Percentiles rank a stretch among this genome's conserved stretches.
Conservation (phyloP, 2,797 vertebrate genomes). For the Chromobotia macracanthus region DNA sequence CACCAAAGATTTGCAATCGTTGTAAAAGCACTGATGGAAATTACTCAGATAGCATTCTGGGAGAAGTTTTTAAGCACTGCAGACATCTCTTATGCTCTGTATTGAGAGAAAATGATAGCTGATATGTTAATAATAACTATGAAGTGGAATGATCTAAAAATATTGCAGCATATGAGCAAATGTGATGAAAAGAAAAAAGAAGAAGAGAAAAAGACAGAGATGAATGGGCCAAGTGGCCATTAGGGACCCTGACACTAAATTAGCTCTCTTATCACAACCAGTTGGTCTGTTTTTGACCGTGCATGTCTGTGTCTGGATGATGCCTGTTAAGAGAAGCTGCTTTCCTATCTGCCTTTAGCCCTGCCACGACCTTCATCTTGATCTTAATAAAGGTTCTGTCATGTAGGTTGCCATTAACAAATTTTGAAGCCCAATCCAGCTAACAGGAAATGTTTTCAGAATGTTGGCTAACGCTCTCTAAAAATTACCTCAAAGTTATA, state of each 20-base stretch:
- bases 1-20: conserved; percentile 3
- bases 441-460: no score
- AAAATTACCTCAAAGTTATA: no score
- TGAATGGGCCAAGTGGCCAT: conserved; percentile 45
- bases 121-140: conserved; percentile 11
- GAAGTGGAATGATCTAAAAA: conserved; percentile 14
- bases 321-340: conserved; percentile 15
- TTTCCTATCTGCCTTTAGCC: conserved; percentile 26
- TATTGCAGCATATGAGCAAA: conserved; percentile 18
- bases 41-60: not conserved
- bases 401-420: conserved; percentile 45
- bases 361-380: conserved; percentile 43
- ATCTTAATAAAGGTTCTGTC: conserved; percentile 47
- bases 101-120: conserved; percentile 2
- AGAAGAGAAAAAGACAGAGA: conserved; percentile 24
- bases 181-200: not conserved
- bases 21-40: conserved; percentile 4
- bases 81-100: not conserved
- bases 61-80: conserved; percentile 11
- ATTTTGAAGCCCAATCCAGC: conserved; percentile 27
- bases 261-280: conserved; percentile 41
- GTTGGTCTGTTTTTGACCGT: conserved; percentile 42
- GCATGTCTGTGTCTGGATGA: not conserved
- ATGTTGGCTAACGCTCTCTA: no score
- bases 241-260: conserved; percentile 45